Evolutionary conservation across 2,113 vertebrate genomes (phyloP).

Genomic region (Hylia prasina): DNA sequence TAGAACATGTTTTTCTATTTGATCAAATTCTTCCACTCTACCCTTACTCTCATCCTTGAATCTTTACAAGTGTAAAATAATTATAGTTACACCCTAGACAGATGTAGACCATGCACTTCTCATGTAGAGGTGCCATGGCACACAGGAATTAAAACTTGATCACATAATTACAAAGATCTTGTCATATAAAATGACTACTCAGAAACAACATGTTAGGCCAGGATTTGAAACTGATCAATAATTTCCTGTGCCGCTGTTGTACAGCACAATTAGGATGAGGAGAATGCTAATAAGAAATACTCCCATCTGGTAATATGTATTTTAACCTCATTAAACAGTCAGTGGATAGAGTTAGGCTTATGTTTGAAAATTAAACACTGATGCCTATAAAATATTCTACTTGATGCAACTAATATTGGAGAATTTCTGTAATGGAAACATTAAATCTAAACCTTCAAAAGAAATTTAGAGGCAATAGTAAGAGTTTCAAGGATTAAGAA

Average conservation of each 20-base stretch:
- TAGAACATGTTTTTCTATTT: neutral
- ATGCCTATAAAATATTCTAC: neutral
- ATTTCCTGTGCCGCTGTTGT: neutral
- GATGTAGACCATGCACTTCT: neutral
- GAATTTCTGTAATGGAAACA: neutral
- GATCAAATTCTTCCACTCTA: neutral
- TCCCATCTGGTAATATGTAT: neutral
- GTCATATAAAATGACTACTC: neutral
- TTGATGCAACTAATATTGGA: neutral
- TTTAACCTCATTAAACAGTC: neutral
- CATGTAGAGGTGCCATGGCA: neutral
- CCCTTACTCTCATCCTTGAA: neutral
- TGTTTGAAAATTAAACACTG: neutral
- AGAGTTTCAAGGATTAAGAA: neutral
- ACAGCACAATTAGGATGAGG: neutral
- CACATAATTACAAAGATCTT: neutral
- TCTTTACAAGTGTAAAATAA: neutral
- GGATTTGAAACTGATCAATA: neutral
- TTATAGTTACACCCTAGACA: neutral
- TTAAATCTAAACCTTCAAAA: neutral
- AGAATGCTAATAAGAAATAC: neutral
- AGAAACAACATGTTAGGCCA: neutral
- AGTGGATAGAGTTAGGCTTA: neutral
- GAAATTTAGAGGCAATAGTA: neutral
- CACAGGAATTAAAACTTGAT: neutral